phyloP scores from a whole-genome alignment of 2,113 vertebrate species.

The Campylomormyrus numenius region DNA sequence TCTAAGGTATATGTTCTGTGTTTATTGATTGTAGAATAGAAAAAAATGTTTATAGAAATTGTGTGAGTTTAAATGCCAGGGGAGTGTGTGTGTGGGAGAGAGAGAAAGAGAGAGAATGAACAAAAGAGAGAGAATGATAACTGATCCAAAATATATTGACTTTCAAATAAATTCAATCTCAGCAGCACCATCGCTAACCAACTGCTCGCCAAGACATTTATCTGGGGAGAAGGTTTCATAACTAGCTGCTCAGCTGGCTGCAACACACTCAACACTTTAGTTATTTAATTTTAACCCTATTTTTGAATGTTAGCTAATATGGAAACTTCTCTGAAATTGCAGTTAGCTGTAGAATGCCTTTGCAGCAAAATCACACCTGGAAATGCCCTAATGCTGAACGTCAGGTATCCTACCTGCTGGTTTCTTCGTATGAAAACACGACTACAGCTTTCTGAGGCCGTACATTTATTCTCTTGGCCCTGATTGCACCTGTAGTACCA shows the following conservation, averaged over 20 bases:
- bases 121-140: not conserved
- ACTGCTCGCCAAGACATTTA: not conserved
- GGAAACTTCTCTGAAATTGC: not conserved
- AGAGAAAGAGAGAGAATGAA: not conserved
- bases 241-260: not conserved
- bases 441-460: not conserved
- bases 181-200: not conserved
- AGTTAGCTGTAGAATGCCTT: not conserved
- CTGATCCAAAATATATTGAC: not conserved
- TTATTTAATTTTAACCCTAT: not conserved
- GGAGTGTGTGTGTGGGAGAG: not conserved
- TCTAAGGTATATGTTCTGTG: not conserved
- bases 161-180: not conserved
- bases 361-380: not conserved
- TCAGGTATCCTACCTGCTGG: not conserved
- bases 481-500: not conserved
- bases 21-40: not conserved
- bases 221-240: not conserved
- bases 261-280: not conserved
- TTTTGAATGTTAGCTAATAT: not conserved
- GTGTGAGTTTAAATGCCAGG: not conserved
- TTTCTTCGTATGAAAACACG: not conserved
- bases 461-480: not conserved
- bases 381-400: not conserved
- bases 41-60: not conserved